Conservation (phyloP, 2,113 vertebrate species). For the Alces alces region DNA sequence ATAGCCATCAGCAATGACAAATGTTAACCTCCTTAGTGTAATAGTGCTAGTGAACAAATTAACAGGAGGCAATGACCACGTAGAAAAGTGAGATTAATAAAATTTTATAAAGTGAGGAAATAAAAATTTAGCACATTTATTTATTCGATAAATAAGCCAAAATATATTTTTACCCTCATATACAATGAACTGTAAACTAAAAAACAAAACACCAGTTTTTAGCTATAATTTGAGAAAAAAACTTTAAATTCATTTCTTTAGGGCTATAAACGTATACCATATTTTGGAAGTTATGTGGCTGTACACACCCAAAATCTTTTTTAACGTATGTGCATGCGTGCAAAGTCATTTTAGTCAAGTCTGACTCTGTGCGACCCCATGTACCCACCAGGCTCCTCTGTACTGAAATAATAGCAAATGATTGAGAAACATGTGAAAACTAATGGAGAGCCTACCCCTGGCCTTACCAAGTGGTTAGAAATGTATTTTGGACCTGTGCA, state of each 20-base stretch:
- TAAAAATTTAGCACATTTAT: neutral
- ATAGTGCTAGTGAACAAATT: neutral
- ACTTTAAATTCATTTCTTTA: neutral
- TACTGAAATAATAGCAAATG: neutral
- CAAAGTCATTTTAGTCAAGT: neutral
- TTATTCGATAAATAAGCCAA: neutral
- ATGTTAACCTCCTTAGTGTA: neutral
- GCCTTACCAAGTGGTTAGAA: neutral
- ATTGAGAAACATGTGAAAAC: neutral
- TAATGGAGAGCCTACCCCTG: neutral
- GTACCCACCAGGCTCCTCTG: neutral
- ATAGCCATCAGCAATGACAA: neutral
- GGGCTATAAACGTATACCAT: neutral
- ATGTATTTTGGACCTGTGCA: neutral
- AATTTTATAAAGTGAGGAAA: neutral
- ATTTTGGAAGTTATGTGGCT: neutral
- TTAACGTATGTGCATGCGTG: neutral
- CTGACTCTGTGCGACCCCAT: neutral
- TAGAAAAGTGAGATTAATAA: neutral
- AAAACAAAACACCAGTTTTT: neutral
- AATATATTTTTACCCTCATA: neutral
- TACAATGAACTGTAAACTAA: neutral
- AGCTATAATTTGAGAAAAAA: neutral
- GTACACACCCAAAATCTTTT: neutral
- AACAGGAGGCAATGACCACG: neutral